Percentiles rank a stretch among this genome's conserved stretches.
Evolutionary conservation across 1,140 invertebrate genomes (phyloP).

Genomic region (Diuraphis noxia): DNA sequence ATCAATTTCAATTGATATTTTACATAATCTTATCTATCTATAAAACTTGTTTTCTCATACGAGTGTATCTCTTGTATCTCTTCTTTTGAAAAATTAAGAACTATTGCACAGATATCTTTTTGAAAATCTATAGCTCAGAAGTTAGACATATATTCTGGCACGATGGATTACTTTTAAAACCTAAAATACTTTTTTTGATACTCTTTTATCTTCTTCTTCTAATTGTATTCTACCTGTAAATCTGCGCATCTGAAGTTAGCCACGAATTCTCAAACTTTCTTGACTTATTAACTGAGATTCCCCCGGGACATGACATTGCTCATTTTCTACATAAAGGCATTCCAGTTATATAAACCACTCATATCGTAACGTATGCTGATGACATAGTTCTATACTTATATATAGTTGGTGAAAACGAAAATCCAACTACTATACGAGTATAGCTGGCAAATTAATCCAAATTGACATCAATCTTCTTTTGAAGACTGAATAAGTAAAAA

Average conservation of each 20-base stretch:
- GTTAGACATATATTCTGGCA: neutral
- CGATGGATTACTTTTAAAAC: neutral
- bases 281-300: neutral
- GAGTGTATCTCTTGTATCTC: neutral
- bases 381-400: too few relatives aligned
- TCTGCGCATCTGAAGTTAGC: neutral
- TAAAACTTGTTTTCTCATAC: too few relatives aligned
- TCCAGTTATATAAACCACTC: neutral
- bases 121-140: neutral
- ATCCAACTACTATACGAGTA: neutral
- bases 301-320: neutral
- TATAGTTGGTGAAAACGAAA: neutral
- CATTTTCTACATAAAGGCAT: neutral
- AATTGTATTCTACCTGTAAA: neutral
- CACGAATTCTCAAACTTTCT: neutral
- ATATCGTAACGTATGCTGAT: neutral
- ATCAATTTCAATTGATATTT: neutral
- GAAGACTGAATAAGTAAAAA: neutral
- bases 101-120: neutral
- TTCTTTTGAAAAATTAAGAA: neutral
- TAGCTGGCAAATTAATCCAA: neutral
- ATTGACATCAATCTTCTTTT: neutral
- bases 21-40: neutral
- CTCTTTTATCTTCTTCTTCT: neutral
- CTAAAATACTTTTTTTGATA: neutral